A percentile compares a stretch with the other conserved stretches of the same genome.
Conservation (phyloP, 1,140 invertebrate species). For the Potamilus streckersoni region DNA sequence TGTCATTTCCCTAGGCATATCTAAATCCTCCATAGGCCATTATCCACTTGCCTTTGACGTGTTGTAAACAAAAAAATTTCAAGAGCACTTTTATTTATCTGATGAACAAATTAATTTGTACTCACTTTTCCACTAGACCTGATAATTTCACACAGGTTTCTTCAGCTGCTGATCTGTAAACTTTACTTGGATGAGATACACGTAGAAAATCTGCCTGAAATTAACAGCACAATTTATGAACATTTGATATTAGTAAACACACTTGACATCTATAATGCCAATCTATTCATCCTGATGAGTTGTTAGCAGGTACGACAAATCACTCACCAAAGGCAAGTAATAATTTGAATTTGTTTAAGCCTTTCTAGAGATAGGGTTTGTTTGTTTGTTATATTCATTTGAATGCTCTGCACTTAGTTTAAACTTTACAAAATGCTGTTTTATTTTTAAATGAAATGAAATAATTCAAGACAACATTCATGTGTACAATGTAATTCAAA, state of each 20-base stretch:
- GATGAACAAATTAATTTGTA: slow-evolving; percentile 3
- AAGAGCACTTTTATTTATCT: not conserved
- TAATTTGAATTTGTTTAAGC: not conserved
- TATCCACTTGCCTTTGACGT: not conserved
- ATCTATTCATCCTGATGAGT: not conserved
- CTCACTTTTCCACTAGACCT: slow-evolving; percentile 86
- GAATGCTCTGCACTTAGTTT: too few species aligned
- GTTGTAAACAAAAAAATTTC: not conserved
- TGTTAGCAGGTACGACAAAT: not conserved
- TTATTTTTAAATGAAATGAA: too few species aligned
- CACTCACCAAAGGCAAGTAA: not conserved
- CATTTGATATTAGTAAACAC: not conserved
- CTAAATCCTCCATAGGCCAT: too few species aligned
- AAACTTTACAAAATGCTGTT: too few species aligned
- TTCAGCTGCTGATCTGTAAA: slow-evolving; percentile 81
- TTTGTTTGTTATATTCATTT: too few species aligned
- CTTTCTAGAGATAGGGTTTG: not conserved
- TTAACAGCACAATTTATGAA: not conserved
- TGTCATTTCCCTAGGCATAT: too few species aligned
- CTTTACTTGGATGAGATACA: slow-evolving; percentile 84
- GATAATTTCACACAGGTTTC: slow-evolving; percentile 85
- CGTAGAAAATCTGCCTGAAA: slow-evolving; percentile 89
- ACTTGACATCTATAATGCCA: not conserved
- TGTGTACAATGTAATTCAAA: too few species aligned
- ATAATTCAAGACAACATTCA: too few species aligned